phyloP scores from a whole-genome alignment of 2,113 vertebrate species.

The Chloroceryle aenea region DNA sequence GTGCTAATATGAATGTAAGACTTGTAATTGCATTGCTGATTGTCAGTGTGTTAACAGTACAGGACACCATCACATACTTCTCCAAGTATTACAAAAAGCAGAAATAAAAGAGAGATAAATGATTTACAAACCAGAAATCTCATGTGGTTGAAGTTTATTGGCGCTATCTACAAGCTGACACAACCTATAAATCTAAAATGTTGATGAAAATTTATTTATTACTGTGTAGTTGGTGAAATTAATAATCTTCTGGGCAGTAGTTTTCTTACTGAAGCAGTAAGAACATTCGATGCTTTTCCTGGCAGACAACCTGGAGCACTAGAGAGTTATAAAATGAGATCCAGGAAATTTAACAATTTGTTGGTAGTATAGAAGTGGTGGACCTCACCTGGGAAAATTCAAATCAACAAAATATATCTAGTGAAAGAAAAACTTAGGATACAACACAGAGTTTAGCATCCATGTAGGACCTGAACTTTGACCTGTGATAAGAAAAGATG shows the following conservation, averaged over 20 bases:
- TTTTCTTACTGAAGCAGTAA: not conserved
- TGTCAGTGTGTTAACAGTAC: not conserved
- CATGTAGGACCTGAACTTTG: not conserved
- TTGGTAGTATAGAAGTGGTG: not conserved
- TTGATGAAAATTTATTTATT: not conserved
- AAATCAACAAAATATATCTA: not conserved
- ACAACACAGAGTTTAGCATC: not conserved
- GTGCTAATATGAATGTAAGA: not conserved
- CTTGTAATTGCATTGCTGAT: not conserved
- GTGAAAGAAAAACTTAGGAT: not conserved
- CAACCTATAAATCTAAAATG: not conserved
- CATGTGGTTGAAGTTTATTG: not conserved
- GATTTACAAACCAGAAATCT: not conserved
- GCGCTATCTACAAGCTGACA: not conserved
- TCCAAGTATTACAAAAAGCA: not conserved
- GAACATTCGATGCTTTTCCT: slow-evolving; percentile 10
- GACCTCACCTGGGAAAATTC: not conserved
- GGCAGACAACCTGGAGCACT: not conserved
- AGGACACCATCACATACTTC: not conserved
- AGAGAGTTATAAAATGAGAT: not conserved
- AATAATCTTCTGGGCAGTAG: not conserved
- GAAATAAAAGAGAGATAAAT: not conserved
- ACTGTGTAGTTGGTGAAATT: not conserved
- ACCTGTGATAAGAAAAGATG: not conserved
- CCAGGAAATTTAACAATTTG: not conserved